phyloP scores from a whole-genome alignment of 2,113 vertebrate species.

The Bubo blakistoni region DNA sequence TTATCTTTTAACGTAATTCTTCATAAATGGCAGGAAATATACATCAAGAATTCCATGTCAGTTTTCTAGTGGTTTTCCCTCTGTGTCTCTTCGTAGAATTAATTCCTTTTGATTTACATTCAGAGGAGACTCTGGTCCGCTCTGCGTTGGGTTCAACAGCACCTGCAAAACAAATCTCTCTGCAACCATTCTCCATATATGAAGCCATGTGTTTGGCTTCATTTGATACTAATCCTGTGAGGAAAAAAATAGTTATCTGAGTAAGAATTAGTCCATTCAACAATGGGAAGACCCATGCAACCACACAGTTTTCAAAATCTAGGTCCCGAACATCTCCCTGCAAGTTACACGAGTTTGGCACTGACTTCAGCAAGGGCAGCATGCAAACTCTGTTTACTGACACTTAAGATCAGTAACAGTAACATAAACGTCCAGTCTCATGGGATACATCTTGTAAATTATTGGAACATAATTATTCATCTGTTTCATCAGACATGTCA shows the following conservation, averaged over 20 bases:
- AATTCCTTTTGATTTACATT: neutral
- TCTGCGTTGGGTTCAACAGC: neutral
- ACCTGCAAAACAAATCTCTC: neutral
- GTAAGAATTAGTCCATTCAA: neutral
- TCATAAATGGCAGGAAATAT: neutral
- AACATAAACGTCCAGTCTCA: neutral
- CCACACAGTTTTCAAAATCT: neutral
- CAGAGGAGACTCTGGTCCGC: neutral
- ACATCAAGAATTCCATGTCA: neutral
- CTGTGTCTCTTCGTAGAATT: neutral
- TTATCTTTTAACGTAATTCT: neutral
- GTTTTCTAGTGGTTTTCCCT: neutral
- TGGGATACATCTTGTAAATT: neutral
- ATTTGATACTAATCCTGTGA: neutral
- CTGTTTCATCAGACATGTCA: neutral
- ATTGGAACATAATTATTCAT: neutral
- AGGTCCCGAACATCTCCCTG: neutral
- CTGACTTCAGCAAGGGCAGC: neutral
- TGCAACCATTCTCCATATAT: neutral
- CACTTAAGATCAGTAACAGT: neutral
- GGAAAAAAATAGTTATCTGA: neutral
- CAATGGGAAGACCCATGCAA: neutral
- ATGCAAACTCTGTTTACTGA: neutral
- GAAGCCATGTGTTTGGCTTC: neutral
- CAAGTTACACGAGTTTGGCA: accelerated